A percentile compares a stretch with the other conserved stretches of the same genome.
phyloP scores from a whole-genome alignment of 2,113 vertebrate species.

The Cheirogaleus medius region DNA sequence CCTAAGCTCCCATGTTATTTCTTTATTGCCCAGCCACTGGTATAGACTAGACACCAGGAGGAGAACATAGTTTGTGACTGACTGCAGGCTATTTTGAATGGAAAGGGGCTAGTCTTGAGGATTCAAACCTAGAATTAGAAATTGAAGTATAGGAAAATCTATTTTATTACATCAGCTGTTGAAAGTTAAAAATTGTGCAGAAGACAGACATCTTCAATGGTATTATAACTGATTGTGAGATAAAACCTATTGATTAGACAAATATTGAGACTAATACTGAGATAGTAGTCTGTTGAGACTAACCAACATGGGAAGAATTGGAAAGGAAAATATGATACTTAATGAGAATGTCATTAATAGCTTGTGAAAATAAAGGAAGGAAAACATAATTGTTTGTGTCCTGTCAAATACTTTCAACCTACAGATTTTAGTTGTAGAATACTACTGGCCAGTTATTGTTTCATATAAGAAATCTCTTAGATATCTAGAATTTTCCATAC shows the following conservation, averaged over 20 bases:
- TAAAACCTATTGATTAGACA: not conserved
- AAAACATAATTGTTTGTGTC: conserved; percentile 21
- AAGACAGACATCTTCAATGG: not conserved
- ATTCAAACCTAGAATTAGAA: conserved; percentile 24
- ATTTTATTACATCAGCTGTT: not conserved
- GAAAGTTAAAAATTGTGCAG: conserved; percentile 43
- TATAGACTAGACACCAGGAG: not conserved
- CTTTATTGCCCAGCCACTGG: not conserved
- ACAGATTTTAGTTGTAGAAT: conserved; percentile 4
- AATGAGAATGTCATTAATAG: not conserved
- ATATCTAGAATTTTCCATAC: conserved; percentile 3
- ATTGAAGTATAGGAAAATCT: not conserved
- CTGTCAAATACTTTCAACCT: not conserved
- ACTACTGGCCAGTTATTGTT: not conserved
- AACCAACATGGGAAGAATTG: not conserved
- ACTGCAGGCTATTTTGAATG: not conserved
- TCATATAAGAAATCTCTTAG: conserved; percentile 5
- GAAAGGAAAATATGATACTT: conserved; percentile 27
- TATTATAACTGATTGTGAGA: not conserved
- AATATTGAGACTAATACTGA: not conserved
- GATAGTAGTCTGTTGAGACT: not conserved
- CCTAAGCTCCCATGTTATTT: not conserved
- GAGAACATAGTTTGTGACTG: not conserved
- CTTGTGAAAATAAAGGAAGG: conserved; percentile 25
- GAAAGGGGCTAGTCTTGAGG: not conserved